Evolutionary conservation across 2,888 invertebrate species (phyloP).

Genomic region (Shargacucullia verbasci): DNA sequence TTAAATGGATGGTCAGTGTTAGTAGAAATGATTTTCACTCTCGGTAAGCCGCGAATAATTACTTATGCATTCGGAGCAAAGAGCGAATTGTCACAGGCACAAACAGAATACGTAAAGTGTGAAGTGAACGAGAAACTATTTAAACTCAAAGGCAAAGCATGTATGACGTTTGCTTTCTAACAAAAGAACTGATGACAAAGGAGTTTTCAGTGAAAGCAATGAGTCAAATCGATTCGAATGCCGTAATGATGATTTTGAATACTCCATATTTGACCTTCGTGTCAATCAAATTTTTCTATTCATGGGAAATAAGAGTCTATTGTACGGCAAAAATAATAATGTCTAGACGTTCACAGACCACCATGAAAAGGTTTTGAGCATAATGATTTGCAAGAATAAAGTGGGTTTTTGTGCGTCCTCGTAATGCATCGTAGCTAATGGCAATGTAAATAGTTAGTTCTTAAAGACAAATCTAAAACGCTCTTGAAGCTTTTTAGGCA

Average conservation of each 20-base stretch:
- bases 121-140: constrained; percentile 51
- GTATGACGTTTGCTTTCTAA: constrained; percentile 43
- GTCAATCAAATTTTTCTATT: constrained; percentile 75
- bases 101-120: constrained; percentile 59
- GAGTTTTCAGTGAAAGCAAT: constrained; percentile 73
- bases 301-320: constrained; percentile 69
- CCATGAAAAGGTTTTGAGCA: constrained; percentile 45
- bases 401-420: constrained; percentile 40
- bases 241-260: constrained; percentile 71
- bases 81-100: constrained; percentile 62
- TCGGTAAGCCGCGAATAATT: constrained; percentile 75
- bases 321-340: constrained; percentile 55
- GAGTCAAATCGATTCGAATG: constrained; percentile 68
- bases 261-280: constrained; percentile 71
- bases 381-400: constrained; percentile 59
- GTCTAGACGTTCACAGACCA: constrained; percentile 39
- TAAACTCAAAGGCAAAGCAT: constrained; percentile 15
- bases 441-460: constrained; percentile 23
- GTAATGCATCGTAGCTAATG: constrained; percentile 32
- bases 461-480: constrained; percentile 22
- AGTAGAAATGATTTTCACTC: constrained; percentile 74
- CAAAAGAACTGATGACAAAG: constrained; percentile 41
- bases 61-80: constrained; percentile 75
- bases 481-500: constrained; percentile 1
- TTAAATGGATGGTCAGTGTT: constrained; percentile 71